Evolutionary conservation across 2,888 invertebrate species (phyloP).

Genomic region (Oligia fasciuncula): DNA sequence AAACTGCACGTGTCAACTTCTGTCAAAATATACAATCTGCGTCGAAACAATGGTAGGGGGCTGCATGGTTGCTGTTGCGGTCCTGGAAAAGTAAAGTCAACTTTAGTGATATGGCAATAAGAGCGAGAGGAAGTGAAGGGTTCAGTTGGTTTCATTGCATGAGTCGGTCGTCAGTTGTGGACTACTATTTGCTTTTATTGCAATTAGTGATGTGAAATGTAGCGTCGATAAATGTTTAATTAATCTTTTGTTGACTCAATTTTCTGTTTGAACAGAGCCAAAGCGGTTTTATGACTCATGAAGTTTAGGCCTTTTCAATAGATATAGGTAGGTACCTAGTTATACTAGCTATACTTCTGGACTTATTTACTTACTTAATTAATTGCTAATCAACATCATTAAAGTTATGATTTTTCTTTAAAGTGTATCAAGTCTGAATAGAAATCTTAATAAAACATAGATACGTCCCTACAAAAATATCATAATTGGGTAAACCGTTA

Average conservation of each 20-base stretch:
- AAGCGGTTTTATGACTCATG: conserved; percentile 10
- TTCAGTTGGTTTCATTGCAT: conserved; percentile 44
- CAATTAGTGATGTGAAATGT: conserved; percentile 61
- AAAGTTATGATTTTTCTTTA: background rate
- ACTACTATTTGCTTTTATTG: conserved; percentile 62
- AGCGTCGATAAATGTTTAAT: conserved; percentile 51
- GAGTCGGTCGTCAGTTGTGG: conserved; percentile 47
- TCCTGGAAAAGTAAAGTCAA: conserved; percentile 23
- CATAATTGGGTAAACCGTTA: background rate
- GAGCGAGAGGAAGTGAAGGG: conserved; percentile 16
- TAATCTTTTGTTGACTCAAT: conserved; percentile 28
- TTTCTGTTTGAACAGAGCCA: conserved; percentile 17
- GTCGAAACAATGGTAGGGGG: conserved; percentile 61
- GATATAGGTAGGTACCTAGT: background rate
- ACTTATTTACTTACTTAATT: background rate
- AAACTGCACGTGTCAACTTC: conserved; percentile 63
- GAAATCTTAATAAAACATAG: background rate
- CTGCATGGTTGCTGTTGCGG: conserved; percentile 26
- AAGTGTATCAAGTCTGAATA: background rate
- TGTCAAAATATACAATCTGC: conserved; percentile 67
- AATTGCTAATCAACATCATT: background rate
- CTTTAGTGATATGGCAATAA: conserved; percentile 10
- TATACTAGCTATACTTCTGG: background rate
- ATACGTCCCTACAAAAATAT: background rate
- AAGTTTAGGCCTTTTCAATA: background rate